These are phyloP conservation scores for Neodiprion fabricii DNA, from an alignment of 1,140 invertebrate species.

Conservation along the genomic window DNA sequence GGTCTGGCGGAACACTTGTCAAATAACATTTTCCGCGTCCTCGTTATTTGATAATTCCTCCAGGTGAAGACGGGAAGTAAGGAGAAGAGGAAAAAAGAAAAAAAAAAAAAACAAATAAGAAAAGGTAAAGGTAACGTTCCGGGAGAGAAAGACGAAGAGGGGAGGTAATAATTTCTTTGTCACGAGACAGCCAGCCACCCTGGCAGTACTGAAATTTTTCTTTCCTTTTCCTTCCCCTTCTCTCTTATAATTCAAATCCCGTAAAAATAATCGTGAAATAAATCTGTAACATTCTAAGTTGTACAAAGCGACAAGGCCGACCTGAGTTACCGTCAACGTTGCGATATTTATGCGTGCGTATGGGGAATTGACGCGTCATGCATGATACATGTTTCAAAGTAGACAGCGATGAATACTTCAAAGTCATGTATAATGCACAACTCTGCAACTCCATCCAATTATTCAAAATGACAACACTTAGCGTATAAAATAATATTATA, in stretches of 20 bases:
- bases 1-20: not conserved
- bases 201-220: not conserved
- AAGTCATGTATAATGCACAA: not conserved
- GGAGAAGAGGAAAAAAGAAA: not conserved
- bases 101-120: not conserved
- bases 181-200: not conserved
- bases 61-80: too few relatives aligned
- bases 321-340: too few relatives aligned
- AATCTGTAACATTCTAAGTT: too few relatives aligned
- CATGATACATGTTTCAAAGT: not conserved
- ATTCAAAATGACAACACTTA: too few relatives aligned
- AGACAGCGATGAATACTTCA: constrained; percentile 7
- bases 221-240: not conserved
- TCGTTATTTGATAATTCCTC: not conserved
- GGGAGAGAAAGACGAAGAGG: not conserved
- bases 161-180: not conserved
- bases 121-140: not conserved
- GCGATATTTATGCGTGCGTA: too few relatives aligned
- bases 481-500: too few relatives aligned
- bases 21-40: not conserved
- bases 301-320: too few relatives aligned
- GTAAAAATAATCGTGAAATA: too few relatives aligned
- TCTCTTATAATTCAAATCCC: too few relatives aligned
- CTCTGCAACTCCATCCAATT: too few relatives aligned
- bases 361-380: too few relatives aligned